Conservation (phyloP, 2,113 vertebrate genomes). For the Engystomops pustulosus region DNA sequence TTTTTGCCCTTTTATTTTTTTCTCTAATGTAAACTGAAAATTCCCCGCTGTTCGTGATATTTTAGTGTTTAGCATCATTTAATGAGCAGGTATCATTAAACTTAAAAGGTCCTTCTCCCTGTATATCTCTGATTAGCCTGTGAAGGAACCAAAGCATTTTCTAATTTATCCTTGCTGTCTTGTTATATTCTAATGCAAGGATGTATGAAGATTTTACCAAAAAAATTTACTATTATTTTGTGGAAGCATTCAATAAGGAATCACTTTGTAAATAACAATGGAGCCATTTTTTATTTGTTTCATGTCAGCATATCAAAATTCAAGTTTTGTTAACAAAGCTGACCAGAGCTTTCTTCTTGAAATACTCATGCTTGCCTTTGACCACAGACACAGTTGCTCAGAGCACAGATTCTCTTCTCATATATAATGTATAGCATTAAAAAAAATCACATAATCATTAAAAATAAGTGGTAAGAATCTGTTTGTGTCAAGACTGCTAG, state of each 20-base stretch:
- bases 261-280: slow-evolving; percentile 60
- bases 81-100: slow-evolving; percentile 97
- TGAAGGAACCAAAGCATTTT: slow-evolving; percentile 80
- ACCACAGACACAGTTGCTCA: slow-evolving; percentile 60
- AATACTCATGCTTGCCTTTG: slow-evolving; percentile 62
- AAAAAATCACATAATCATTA: slow-evolving; percentile 29
- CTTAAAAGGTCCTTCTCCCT: slow-evolving; percentile 84
- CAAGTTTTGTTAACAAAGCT: slow-evolving; percentile 53
- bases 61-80: slow-evolving; percentile 92
- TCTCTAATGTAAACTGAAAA: slow-evolving; percentile 96
- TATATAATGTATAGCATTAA: slow-evolving; percentile 55
- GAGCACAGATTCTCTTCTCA: background rate
- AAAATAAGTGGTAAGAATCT: slow-evolving; percentile 22
- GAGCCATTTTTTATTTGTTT: background rate
- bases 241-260: slow-evolving; percentile 67
- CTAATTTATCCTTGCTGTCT: slow-evolving; percentile 78
- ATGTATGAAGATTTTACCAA: slow-evolving; percentile 75
- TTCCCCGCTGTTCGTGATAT: slow-evolving; percentile 89
- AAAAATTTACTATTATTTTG: slow-evolving; percentile 76
- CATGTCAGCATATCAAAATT: background rate
- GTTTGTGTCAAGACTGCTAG: slow-evolving; percentile 17
- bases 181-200: slow-evolving; percentile 78
- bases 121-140: slow-evolving; percentile 82
- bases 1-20: slow-evolving; percentile 93
- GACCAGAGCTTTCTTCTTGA: slow-evolving; percentile 58